Base-by-base conservation (phyloP, 2,888 invertebrate species). In the Tenthredo livida region DNA sequence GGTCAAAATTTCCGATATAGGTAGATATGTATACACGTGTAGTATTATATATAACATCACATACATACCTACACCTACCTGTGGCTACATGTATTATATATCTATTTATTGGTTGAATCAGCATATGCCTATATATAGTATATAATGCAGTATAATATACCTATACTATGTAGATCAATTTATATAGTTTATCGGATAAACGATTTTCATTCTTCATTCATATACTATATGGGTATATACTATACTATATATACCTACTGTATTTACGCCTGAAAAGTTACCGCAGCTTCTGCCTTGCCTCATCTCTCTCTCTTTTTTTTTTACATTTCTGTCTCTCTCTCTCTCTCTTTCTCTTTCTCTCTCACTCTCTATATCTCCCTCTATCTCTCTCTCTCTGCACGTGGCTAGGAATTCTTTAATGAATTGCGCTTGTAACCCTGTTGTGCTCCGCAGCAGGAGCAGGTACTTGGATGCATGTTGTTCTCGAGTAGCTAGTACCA, bases 371-470 rank as follows among this genome's bases (percentile, higher is more conserved):
- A 4, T 40, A 33, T 29, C 50, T 17, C 21, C 17, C 47, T 40
- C 43, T 15, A 17, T 29, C 72, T 67, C 43, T 15, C 29, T 29
- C 72, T 67, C 25, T 50, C 75, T 84, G 43, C 54, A 47, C 47
- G 17, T 40, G 47, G 43, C 6, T 17, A 29, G 65, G 65, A 75
- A 84, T 73, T 54, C 73, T 84, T 73, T 73, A 77, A 77, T 77
- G 77, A 77, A 77, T 77, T 77, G 50, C 54, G 77, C 54, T 77
- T 54, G 77, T 77, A 54, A 73, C 73, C 21, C 43, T 73, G 73
- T 77, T 54, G 77, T 54, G 77, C 54, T 54, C 15, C 25, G 17
- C 29, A 25, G 33, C 17, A 21, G 58, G 17, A 21, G 29, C 15
- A 43, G 29, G 73, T 73, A 73, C 73, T 73, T 73, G 43, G 73